Evolutionary conservation across 2,113 vertebrate genomes (phyloP).

Genomic region (Acrocephalus arundinaceus): DNA sequence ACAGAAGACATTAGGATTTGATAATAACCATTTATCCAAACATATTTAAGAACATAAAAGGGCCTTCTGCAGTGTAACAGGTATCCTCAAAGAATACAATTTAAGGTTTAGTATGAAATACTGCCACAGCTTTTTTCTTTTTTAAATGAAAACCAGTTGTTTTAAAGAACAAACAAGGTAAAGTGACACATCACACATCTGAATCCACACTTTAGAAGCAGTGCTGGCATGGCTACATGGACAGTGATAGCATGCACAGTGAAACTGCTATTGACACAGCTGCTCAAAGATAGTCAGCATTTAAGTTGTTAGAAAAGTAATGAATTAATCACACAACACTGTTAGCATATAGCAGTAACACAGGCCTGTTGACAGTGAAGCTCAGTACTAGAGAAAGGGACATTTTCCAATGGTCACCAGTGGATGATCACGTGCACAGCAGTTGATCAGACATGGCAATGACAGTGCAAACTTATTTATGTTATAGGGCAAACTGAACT

Average conservation of each 20-base stretch:
- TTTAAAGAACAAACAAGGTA: not conserved
- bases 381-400: not conserved
- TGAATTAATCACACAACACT: not conserved
- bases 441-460: not conserved
- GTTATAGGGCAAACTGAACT: not conserved
- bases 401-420: not conserved
- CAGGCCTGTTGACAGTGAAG: not conserved
- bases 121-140: not conserved
- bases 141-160: not conserved
- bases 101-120: not conserved
- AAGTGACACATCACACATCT: not conserved
- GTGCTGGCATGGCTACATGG: rapidly evolving
- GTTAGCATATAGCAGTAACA: not conserved
- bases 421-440: not conserved
- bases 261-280: not conserved
- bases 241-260: not conserved
- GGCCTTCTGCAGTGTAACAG: not conserved
- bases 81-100: not conserved
- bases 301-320: not conserved
- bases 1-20: not conserved
- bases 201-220: not conserved
- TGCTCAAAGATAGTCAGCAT: not conserved
- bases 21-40: not conserved
- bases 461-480: not conserved
- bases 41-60: not conserved